Base-by-base conservation (phyloP, 2,888 invertebrate genomes). In the Nomada hirtipes region DNA sequence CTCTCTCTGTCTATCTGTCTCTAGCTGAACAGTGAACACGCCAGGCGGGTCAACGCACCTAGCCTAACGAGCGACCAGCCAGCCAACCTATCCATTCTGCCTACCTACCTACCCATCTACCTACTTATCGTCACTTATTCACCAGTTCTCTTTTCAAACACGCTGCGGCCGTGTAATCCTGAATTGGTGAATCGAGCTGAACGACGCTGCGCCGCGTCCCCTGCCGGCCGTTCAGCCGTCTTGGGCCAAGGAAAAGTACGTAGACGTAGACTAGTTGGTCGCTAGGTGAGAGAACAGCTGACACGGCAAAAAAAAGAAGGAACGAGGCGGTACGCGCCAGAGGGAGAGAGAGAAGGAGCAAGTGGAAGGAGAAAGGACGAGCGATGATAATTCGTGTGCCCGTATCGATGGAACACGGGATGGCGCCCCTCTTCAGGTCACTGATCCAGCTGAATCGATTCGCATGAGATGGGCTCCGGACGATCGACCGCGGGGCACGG, bases 71-170 rank as follows among this genome's bases (percentile, higher is more conserved):
- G 88, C 90, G 88, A 87, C 85, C 88, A 89, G 86, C 89, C 89
- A 88, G 88, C 87, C 91, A 91, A 89, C 87, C 89, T 90, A 90
- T 87, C 90, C 86, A 85, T 84, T 88, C 89, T 84, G 84, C 88
- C 90, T 92, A 92, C 92, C 92, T 91, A 92, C 92, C 93, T 92
- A 92, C 92, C 93, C 91, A 93, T 93, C 93, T 92, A 93, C 92
- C 92, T 92, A 92, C 92, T 92, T 93, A 92, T 92, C 92, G 90
- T 91, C 91, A 90, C 91, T 91, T 91, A 91, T 92, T 90, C 91
- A 89, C 89, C 89, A 84, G 85, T 36, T 85, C 23, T 50, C 70
- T 69, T 82, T 83, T 88, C 89, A 85, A 87, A 85, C 36, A 76
- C 88, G 86, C 88, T 87, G 78, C 82, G 82, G 82, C 81, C 85